These are phyloP conservation scores for Arctia plantaginis DNA, from an alignment of 2,888 invertebrate genomes.

Conservation along the genomic window DNA sequence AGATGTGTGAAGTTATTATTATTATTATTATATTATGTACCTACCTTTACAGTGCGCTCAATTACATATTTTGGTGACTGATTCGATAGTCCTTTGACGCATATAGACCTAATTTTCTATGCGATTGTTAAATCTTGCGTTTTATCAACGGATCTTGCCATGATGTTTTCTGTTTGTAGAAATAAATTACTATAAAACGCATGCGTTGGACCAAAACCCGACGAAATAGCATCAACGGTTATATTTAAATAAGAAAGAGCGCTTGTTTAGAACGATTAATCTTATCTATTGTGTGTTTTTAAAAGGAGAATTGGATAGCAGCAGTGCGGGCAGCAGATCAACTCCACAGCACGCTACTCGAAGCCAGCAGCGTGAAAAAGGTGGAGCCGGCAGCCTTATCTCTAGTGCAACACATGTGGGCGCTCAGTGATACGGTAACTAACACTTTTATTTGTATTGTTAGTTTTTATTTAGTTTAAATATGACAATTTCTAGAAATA, in stretches of 20 bases:
- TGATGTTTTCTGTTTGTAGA: not conserved
- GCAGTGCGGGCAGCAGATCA: conserved; percentile 81
- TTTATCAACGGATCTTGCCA: not conserved
- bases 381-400: conserved; percentile 77
- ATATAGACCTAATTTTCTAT: too few species aligned
- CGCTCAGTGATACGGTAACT: conserved; percentile 76
- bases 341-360: conserved; percentile 77
- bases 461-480: not conserved
- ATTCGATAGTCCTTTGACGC: too few species aligned
- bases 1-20: too few species aligned
- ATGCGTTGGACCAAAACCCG: not conserved
- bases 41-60: too few species aligned
- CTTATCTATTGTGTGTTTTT: not conserved
- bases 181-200: not conserved
- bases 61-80: too few species aligned
- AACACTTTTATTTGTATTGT: not conserved
- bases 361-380: conserved; percentile 66
- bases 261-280: not conserved
- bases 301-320: conserved; percentile 82
- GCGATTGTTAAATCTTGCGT: not conserved
- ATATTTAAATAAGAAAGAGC: not conserved
- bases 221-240: not conserved
- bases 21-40: too few species aligned
- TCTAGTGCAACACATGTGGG: conserved; percentile 83
- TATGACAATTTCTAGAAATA: not conserved